Conservation (phyloP, 1,140 invertebrate species). For the Drosophila paulistorum region DNA sequence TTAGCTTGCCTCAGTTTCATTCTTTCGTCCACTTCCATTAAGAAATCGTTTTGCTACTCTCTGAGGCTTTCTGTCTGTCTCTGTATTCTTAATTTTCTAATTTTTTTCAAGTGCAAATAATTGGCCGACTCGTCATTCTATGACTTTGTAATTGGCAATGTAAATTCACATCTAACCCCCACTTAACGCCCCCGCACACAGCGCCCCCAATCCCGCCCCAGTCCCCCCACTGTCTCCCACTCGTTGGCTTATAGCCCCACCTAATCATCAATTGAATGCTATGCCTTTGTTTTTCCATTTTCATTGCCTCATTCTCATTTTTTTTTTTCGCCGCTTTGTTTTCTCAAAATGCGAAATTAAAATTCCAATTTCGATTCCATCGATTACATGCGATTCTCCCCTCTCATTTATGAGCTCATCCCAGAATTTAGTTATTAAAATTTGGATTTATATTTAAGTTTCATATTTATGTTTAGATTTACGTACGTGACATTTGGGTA, state of each 20-base stretch:
- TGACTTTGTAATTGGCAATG: constrained; percentile 48
- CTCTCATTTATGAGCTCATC: constrained; percentile 37
- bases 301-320: constrained; percentile 44
- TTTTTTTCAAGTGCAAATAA: constrained; percentile 60
- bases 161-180: constrained; percentile 51
- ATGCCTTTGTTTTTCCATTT: constrained; percentile 62
- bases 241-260: constrained; percentile 21
- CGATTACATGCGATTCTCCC: constrained; percentile 39
- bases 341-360: constrained; percentile 71
- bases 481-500: constrained; percentile 64
- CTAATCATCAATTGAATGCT: constrained; percentile 70
- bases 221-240: background rate
- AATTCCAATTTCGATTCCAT: constrained; percentile 59
- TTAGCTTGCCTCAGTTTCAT: constrained; percentile 1
- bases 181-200: constrained; percentile 15
- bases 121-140: constrained; percentile 42
- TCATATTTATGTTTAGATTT: constrained; percentile 19
- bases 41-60: constrained; percentile 16
- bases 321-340: constrained; percentile 34
- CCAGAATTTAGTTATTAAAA: constrained; percentile 45
- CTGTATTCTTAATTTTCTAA: background rate
- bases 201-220: too few relatives aligned
- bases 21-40: constrained; percentile 2
- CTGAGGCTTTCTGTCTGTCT: background rate
- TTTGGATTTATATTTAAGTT: constrained; percentile 47